These are phyloP conservation scores for Temnopleurus reevesii DNA, from an alignment of 53 echinoderm and acorn worm species.

Conservation along the genomic window DNA sequence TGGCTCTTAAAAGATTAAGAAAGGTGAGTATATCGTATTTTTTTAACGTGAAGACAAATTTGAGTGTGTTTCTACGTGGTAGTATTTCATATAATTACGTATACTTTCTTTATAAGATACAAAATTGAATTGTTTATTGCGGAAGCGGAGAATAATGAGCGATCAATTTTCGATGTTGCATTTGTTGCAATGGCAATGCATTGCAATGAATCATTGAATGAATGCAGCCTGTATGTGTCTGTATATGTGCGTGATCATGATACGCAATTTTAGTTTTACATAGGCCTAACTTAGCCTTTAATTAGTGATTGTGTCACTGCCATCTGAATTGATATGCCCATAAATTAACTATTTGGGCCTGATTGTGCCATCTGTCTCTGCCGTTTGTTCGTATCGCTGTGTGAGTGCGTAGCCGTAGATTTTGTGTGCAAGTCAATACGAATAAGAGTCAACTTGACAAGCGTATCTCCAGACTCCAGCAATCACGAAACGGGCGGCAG, in stretches of 20 bases:
- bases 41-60: not conserved
- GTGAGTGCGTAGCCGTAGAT: too few species aligned
- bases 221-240: not conserved
- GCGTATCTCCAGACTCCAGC: too few species aligned
- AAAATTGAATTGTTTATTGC: not conserved
- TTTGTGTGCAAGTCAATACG: too few species aligned
- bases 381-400: too few species aligned
- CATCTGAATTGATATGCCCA: too few species aligned
- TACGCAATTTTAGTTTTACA: not conserved
- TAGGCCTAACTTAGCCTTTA: too few species aligned
- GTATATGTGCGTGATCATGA: too few species aligned
- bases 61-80: not conserved
- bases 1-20: slow-evolving; percentile 28
- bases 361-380: too few species aligned
- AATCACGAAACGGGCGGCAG: too few species aligned
- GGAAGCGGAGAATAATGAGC: not conserved
- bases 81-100: not conserved
- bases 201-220: not conserved
- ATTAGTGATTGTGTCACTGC: too few species aligned
- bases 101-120: not conserved
- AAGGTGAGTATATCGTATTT: not conserved
- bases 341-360: too few species aligned
- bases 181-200: not conserved
- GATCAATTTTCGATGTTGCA: not conserved
- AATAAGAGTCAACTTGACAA: too few species aligned